phyloP scores from a whole-genome alignment of 2,888 invertebrate genomes.

The Bruchidius siliquastri region DNA sequence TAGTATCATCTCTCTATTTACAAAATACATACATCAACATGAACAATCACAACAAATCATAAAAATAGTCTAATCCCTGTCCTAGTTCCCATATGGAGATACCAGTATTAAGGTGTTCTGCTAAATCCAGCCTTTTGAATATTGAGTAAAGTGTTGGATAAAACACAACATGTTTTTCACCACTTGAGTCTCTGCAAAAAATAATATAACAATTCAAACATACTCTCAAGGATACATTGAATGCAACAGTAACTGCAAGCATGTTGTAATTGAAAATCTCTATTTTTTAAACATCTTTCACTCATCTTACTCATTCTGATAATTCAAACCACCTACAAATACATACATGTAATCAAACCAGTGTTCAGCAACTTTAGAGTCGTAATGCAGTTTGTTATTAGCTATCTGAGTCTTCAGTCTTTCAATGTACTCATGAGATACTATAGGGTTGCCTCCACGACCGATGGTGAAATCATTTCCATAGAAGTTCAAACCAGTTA shows the following conservation, averaged over 20 bases:
- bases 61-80: conserved; percentile 92
- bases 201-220: neutral
- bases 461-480: conserved; percentile 77
- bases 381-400: conserved; percentile 74
- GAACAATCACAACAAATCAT: conserved; percentile 68
- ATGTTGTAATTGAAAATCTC: too few species aligned
- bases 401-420: conserved; percentile 58
- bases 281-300: too few species aligned
- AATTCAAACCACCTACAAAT: neutral
- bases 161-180: conserved; percentile 74
- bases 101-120: conserved; percentile 74
- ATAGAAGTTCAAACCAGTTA: conserved; percentile 90
- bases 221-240: too few species aligned
- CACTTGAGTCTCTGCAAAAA: conserved; percentile 47
- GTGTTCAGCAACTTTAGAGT: conserved; percentile 76
- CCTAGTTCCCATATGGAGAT: conserved; percentile 95
- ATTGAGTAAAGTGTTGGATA: conserved; percentile 88
- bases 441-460: conserved; percentile 76
- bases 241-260: too few species aligned
- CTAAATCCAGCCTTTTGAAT: conserved; percentile 72
- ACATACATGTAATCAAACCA: conserved; percentile 80
- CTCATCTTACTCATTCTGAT: too few species aligned
- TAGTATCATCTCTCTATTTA: neutral
- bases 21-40: neutral
- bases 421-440: conserved; percentile 74